A percentile compares a stretch with the other conserved stretches of the same genome.
phyloP scores from a whole-genome alignment of 2,113 vertebrate genomes.

The pig (Sus scrofa) region T2T-Sscrofa CM000821.6:13990501-13991000 shows the following conservation, averaged over 20 bases:
- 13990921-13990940: background rate
- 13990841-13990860: background rate
- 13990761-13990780: background rate
- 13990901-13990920: background rate
- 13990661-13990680: no score
- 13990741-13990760: accelerated
- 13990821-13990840: background rate
- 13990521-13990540: background rate
- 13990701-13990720: background rate
- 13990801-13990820: background rate
- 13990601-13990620: background rate
- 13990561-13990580: background rate
- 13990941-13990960: background rate
- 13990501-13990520: background rate
- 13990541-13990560: background rate
- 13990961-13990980: background rate
- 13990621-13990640: background rate
- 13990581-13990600: background rate
- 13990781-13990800: background rate
- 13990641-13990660: background rate
- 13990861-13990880: background rate
- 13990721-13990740: background rate
- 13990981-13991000: no score
- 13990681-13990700: background rate
- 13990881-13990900: background rate